A percentile compares a stretch with the other conserved stretches of the same genome.
Conservation (phyloP, 2,888 invertebrate genomes). For the Phortica okadai region DNA sequence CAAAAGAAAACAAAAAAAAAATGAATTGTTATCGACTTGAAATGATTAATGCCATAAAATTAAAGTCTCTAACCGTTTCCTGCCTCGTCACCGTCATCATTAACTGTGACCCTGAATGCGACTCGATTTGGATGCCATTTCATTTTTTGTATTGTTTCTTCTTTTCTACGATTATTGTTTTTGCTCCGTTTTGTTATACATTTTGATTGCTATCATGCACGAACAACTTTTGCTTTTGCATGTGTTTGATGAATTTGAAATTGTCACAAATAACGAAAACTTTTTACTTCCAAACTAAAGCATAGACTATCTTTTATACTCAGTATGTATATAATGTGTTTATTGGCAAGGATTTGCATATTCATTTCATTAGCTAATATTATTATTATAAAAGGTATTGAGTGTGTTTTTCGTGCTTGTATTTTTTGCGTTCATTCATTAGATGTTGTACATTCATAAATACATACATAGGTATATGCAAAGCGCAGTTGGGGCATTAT, state of each 20-base stretch:
- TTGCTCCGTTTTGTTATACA: constrained; percentile 51
- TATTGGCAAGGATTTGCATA: constrained; percentile 3
- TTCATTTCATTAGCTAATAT: constrained; percentile 1
- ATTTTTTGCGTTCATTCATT: constrained; percentile 19
- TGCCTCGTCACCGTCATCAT: constrained; percentile 37
- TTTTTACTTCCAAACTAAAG: constrained; percentile 55
- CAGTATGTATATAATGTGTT: constrained; percentile 12
- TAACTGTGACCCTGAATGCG: constrained; percentile 62
- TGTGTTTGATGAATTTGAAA: constrained; percentile 70
- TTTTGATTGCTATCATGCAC: constrained; percentile 71
- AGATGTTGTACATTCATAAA: too few relatives aligned
- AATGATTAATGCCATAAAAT: constrained; percentile 53
- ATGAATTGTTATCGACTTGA: constrained; percentile 42
- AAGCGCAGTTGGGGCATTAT: too few relatives aligned
- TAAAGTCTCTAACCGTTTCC: constrained; percentile 43
- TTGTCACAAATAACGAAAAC: constrained; percentile 67
- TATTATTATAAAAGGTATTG: constrained; percentile 56
- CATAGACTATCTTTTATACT: constrained; percentile 12
- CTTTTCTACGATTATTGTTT: constrained; percentile 45
- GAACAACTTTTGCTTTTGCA: constrained; percentile 58
- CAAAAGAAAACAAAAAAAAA: constrained; percentile 9
- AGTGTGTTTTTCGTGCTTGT: constrained; percentile 57
- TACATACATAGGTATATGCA: too few relatives aligned
- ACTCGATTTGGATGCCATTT: constrained; percentile 57
- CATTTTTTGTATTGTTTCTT: not conserved